Percentiles rank a stretch among this genome's conserved stretches.
These are phyloP conservation scores for Lasioglossum pauxillum DNA, from an alignment of 2,888 invertebrate genomes.

Conservation along the genomic window DNA sequence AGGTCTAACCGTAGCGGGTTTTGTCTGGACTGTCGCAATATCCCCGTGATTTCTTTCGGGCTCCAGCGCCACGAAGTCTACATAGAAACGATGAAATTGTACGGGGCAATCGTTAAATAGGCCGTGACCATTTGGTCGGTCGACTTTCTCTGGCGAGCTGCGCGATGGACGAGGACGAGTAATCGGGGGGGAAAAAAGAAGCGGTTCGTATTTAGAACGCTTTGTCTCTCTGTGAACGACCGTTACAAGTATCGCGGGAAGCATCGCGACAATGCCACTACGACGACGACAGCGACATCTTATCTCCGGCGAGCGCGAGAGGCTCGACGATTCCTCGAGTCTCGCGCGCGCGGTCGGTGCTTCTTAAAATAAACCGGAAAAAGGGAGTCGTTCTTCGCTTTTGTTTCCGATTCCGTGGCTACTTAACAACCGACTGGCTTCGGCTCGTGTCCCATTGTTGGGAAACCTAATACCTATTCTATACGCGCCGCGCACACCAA, in stretches of 20 bases:
- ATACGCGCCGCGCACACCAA: neutral
- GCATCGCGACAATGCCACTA: neutral
- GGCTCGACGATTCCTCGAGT: conserved; percentile 5
- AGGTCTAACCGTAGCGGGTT: neutral
- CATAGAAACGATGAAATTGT: conserved; percentile 47
- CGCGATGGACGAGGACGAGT: conserved; percentile 69
- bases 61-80: conserved; percentile 52
- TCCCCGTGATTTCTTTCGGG: neutral
- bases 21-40: neutral
- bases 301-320: neutral
- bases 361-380: conserved; percentile 42
- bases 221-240: conserved; percentile 15
- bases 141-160: conserved; percentile 77
- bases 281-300: conserved; percentile 36
- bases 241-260: conserved; percentile 20
- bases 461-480: conserved; percentile 4
- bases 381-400: conserved; percentile 13
- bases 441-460: conserved; percentile 7
- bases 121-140: conserved; percentile 78
- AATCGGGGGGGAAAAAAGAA: conserved; percentile 35
- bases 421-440: neutral
- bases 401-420: conserved; percentile 12
- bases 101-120: conserved; percentile 76
- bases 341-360: neutral
- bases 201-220: conserved; percentile 51